phyloP scores from a whole-genome alignment of 2,797 vertebrate genomes.

The Poeciliopsis turneri region DNA sequence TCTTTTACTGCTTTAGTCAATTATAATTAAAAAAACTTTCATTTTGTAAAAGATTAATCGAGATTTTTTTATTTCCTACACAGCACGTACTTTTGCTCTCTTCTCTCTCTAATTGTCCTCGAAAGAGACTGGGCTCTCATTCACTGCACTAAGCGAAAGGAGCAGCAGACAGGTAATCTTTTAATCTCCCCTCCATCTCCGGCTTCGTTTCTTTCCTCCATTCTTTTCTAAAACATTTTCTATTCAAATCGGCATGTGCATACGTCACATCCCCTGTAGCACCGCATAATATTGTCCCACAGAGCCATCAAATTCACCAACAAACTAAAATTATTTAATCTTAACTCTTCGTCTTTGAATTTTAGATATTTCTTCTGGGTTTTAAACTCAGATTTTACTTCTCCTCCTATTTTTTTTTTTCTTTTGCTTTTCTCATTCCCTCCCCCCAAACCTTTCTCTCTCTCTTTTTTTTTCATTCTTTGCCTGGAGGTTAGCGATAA shows the following conservation, averaged over 20 bases:
- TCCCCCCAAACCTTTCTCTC: constrained; percentile 2
- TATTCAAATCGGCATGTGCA: constrained; percentile 75
- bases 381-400: constrained; percentile 71
- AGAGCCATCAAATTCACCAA: constrained; percentile 79
- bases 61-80: constrained; percentile 10
- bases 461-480: constrained; percentile 67
- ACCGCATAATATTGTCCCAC: constrained; percentile 68
- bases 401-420: constrained; percentile 43
- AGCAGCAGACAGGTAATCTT: constrained; percentile 78
- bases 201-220: constrained; percentile 57
- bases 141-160: constrained; percentile 68
- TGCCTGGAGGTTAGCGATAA: constrained; percentile 87
- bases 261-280: constrained; percentile 52
- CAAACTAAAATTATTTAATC: constrained; percentile 79
- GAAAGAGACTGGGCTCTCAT: constrained; percentile 41
- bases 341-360: constrained; percentile 19
- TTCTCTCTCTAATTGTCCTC: constrained; percentile 57
- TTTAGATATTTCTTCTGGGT: constrained; percentile 42
- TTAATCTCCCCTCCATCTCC: constrained; percentile 79
- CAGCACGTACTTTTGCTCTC: constrained; percentile 31
- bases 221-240: constrained; percentile 79
- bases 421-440: constrained; percentile 40
- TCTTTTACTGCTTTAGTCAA: background rate
- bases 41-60: background rate
- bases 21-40: background rate